phyloP scores from a whole-genome alignment of 2,888 invertebrate genomes.

The Cheilosia soror region DNA sequence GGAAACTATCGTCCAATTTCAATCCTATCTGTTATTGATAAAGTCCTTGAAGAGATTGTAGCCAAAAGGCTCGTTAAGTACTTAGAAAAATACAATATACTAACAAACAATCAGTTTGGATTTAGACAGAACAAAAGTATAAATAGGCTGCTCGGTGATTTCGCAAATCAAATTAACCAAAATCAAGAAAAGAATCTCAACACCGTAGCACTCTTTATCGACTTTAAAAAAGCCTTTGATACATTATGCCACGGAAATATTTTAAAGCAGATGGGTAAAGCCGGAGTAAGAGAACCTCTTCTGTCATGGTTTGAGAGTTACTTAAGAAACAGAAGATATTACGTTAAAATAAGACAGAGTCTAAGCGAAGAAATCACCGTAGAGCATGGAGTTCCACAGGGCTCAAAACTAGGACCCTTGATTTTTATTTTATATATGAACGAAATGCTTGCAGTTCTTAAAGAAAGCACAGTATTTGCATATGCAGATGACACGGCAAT shows the following conservation, averaged over 20 bases:
- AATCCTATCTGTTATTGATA: not conserved
- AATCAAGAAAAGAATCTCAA: no score
- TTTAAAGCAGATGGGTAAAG: not conserved
- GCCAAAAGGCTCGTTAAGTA: not conserved
- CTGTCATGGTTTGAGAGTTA: not conserved
- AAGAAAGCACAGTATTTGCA: no score
- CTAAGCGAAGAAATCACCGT: not conserved
- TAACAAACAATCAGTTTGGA: not conserved
- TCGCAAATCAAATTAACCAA: not conserved
- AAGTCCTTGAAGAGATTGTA: not conserved
- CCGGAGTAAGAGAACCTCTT: not conserved
- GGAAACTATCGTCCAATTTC: not conserved
- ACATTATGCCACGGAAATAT: not conserved
- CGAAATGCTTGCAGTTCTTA: no score
- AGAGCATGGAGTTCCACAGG: no score
- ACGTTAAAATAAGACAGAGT: not conserved
- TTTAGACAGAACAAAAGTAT: slow-evolving; percentile 4
- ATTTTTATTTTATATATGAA: no score
- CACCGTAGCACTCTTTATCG: not conserved
- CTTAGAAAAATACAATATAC: not conserved
- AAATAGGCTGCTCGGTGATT: not conserved
- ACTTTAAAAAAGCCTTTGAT: slow-evolving; percentile 5
- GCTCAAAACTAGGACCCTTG: no score
- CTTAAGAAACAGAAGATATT: not conserved
- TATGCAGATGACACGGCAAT: no score